Percentiles rank a stretch among this genome's conserved stretches.
phyloP scores from a whole-genome alignment of 2,113 vertebrate species.

The Platichthys flesus region DNA sequence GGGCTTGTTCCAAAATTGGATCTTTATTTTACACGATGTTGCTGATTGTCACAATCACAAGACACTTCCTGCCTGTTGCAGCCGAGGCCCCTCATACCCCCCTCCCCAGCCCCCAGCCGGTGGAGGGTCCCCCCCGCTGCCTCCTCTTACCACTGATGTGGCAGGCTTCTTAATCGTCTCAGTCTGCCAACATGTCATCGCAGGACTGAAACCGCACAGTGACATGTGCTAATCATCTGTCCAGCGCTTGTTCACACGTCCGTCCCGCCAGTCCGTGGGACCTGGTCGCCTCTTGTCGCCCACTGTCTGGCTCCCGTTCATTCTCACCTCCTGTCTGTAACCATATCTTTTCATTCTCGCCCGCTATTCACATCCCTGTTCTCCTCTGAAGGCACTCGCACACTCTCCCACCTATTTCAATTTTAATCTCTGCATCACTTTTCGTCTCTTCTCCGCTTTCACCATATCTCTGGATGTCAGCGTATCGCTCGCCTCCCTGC shows the following conservation, averaged over 20 bases:
- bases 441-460: conserved; percentile 18
- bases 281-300: conserved; percentile 24
- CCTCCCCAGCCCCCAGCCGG: not conserved
- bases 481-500: not conserved
- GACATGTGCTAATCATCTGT: conserved; percentile 68
- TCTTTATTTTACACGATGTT: not conserved
- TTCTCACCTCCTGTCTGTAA: conserved; percentile 58
- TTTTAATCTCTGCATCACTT: conserved; percentile 29
- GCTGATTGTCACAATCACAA: not conserved
- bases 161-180: conserved; percentile 46
- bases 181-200: conserved; percentile 53
- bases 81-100: conserved; percentile 1
- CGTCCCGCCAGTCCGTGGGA: conserved; percentile 2
- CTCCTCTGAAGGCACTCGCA: conserved; percentile 11
- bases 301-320: conserved; percentile 18
- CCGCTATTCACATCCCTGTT: conserved; percentile 19
- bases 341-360: conserved; percentile 42
- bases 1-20: not conserved
- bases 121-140: not conserved
- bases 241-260: conserved; percentile 53
- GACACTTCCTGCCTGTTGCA: not conserved
- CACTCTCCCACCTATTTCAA: conserved; percentile 18
- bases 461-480: not conserved
- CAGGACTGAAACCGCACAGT: not conserved
- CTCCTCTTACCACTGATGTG: conserved; percentile 2